Conservation (phyloP, 2,797 vertebrate genomes). For the Gymnothorax reevesii region DNA sequence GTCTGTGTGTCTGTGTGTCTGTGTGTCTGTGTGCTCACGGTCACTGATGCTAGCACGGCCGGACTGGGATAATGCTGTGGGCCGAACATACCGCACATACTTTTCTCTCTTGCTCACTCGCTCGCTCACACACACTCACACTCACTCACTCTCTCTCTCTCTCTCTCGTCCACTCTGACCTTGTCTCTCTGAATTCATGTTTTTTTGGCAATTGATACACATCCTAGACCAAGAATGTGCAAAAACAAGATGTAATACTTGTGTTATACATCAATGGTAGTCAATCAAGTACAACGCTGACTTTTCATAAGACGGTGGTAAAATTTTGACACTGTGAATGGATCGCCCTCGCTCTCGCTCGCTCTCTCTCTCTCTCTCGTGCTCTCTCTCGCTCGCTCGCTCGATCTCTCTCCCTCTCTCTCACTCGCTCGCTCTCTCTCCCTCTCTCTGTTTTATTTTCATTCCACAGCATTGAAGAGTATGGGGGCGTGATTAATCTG, state of each 20-base stretch:
- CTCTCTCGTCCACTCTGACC: not conserved
- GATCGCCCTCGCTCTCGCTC: not conserved
- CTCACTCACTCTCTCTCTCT: not conserved
- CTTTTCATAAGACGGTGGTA: no score
- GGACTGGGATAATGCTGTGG: not conserved
- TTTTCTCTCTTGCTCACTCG: not conserved
- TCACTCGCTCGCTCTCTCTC: not conserved
- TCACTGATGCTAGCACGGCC: no score
- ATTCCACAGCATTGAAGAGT: not conserved
- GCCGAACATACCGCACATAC: not conserved
- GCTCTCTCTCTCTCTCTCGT: not conserved
- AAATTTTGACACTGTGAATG: no score
- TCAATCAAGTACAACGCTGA: no score
- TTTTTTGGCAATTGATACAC: not conserved
- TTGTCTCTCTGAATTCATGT: not conserved
- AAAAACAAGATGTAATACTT: no score
- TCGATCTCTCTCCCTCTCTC: not conserved
- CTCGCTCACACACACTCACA: not conserved
- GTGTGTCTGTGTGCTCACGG: not conserved
- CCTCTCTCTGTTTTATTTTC: not conserved
- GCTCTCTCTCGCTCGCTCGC: not conserved
- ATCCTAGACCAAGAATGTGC: no score
- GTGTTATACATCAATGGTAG: no score
- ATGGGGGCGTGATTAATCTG: slow-evolving; percentile 18
- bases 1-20: no score